phyloP scores from a whole-genome alignment of 2,113 vertebrate species.

The Tautogolabrus adspersus region DNA sequence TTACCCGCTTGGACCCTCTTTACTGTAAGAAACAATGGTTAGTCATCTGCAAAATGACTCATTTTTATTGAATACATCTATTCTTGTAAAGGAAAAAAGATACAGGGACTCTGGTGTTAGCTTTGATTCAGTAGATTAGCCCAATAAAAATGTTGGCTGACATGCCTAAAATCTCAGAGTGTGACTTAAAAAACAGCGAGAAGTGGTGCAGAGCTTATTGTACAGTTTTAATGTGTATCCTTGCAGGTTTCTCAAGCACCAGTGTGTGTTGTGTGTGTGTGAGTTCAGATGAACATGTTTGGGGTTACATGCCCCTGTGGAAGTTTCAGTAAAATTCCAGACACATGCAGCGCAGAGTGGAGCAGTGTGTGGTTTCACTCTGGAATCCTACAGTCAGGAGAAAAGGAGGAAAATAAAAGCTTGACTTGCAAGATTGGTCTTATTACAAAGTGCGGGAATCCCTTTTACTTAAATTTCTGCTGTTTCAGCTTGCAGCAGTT shows the following conservation, averaged over 20 bases:
- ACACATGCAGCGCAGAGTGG: constrained; percentile 5
- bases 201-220: no score
- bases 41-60: constrained; percentile 15
- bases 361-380: constrained; percentile 54
- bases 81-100: not conserved
- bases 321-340: constrained; percentile 42
- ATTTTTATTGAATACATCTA: constrained; percentile 10
- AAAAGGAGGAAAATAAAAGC: constrained; percentile 16
- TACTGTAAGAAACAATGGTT: constrained; percentile 2
- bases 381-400: constrained; percentile 29
- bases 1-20: constrained; percentile 36
- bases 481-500: constrained; percentile 53
- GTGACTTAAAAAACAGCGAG: not conserved
- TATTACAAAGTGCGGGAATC: constrained; percentile 31
- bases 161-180: not conserved
- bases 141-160: not conserved
- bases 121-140: not conserved
- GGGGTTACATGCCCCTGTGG: not conserved
- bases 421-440: constrained; percentile 53
- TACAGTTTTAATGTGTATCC: not conserved
- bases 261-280: not conserved
- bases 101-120: not conserved
- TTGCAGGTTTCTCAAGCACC: not conserved
- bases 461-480: constrained; percentile 41
- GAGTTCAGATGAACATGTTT: constrained; percentile 1